Evolutionary conservation across 2,888 invertebrate genomes (phyloP).

Genomic region (Gordius sp.): DNA sequence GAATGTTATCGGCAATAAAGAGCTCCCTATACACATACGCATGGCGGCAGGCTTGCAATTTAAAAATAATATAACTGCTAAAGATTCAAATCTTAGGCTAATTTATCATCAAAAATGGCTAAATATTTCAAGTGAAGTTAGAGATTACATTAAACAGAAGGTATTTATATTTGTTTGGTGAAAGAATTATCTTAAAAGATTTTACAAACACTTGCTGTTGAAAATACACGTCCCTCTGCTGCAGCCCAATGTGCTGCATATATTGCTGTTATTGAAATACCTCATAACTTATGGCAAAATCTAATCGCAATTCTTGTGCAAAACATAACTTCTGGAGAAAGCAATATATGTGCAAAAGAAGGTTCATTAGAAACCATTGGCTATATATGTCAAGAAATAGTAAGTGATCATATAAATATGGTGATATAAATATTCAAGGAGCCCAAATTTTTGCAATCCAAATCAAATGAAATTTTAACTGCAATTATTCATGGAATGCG

Average conservation of each 20-base stretch:
- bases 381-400: slow-evolving; percentile 89
- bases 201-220: slow-evolving; percentile 70
- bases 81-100: slow-evolving; percentile 51
- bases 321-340: slow-evolving; percentile 48
- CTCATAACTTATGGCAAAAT: slow-evolving; percentile 66
- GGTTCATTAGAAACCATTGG: slow-evolving; percentile 90
- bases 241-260: slow-evolving; percentile 97
- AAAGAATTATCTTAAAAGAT: slow-evolving; percentile 37
- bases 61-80: slow-evolving; percentile 85
- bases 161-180: slow-evolving; percentile 33
- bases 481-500: slow-evolving; percentile 98
- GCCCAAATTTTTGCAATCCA: slow-evolving; percentile 60
- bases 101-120: slow-evolving; percentile 79
- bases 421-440: slow-evolving; percentile 30
- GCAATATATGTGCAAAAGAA: slow-evolving; percentile 77
- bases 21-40: slow-evolving; percentile 33
- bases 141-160: slow-evolving; percentile 71
- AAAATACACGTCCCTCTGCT: slow-evolving; percentile 67
- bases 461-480: slow-evolving; percentile 82
- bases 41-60: slow-evolving; percentile 94
- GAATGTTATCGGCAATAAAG: background rate
- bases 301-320: slow-evolving; percentile 57
- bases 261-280: slow-evolving; percentile 81
- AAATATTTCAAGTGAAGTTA: slow-evolving; percentile 53
- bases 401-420: slow-evolving; percentile 23